A percentile compares a stretch with the other conserved stretches of the same genome.
Evolutionary conservation across 2,888 invertebrate species (phyloP).

Genomic region (Aspidiotus destructor): DNA sequence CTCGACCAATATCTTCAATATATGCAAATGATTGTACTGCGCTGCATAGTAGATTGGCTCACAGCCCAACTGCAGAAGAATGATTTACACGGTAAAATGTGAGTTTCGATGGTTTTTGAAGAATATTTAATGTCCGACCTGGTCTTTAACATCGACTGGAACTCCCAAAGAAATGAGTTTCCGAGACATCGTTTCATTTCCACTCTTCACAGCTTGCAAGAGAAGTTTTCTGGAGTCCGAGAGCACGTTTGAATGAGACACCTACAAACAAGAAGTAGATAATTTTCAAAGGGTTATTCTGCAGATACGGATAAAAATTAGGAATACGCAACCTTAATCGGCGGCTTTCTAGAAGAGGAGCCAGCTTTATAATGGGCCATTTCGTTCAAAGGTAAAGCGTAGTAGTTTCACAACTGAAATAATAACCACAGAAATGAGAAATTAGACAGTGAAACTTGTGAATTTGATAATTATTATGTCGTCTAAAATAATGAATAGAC

Average conservation of each 20-base stretch:
- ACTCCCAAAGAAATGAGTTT: constrained; percentile 11
- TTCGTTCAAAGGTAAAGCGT: too few relatives aligned
- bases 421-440: too few relatives aligned
- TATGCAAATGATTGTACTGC: constrained; percentile 6
- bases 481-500: too few relatives aligned
- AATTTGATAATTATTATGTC: too few relatives aligned
- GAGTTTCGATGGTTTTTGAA: not conserved
- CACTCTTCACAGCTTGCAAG: constrained; percentile 18
- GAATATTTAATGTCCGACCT: constrained; percentile 1
- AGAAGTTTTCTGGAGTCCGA: constrained; percentile 9
- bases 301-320: too few relatives aligned
- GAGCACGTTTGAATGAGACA: not conserved
- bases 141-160: constrained; percentile 14
- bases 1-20: constrained; percentile 15
- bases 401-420: too few relatives aligned
- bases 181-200: constrained; percentile 9
- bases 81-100: not conserved
- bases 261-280: too few relatives aligned
- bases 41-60: constrained; percentile 21
- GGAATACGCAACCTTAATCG: too few relatives aligned
- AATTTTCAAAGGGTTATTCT: too few relatives aligned
- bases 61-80: constrained; percentile 5
- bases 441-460: too few relatives aligned
- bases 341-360: too few relatives aligned
- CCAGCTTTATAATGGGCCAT: too few relatives aligned